A percentile compares a stretch with the other conserved stretches of the same genome.
Evolutionary conservation across 2,113 vertebrate species (phyloP).

Genomic region (Brachyhypopomus occidentalis): DNA sequence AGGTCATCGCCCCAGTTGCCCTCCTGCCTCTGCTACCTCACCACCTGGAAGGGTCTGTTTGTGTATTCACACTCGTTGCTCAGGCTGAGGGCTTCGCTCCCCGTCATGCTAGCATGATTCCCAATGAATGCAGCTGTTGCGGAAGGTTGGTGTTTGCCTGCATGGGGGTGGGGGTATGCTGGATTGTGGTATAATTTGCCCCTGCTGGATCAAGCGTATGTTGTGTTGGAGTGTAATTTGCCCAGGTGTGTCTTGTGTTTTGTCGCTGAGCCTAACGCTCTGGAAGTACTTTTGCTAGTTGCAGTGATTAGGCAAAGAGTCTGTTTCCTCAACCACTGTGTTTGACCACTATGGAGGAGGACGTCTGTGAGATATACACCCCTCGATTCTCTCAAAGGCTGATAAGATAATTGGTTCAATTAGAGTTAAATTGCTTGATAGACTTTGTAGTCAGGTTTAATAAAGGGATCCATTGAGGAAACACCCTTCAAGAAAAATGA

Average conservation of each 20-base stretch:
- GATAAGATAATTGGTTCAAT: constrained; percentile 57
- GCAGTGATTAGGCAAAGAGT: not conserved
- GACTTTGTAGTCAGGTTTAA: constrained; percentile 48
- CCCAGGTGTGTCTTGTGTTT: too few species aligned
- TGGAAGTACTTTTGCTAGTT: not conserved
- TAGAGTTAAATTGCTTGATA: constrained; percentile 68
- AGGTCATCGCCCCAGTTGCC: constrained; percentile 7
- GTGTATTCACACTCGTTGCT: not conserved
- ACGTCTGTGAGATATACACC: not conserved
- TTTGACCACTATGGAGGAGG: not conserved
- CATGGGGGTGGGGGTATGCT: not conserved
- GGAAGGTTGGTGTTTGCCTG: not conserved
- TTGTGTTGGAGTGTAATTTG: not conserved
- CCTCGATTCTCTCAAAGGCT: not conserved
- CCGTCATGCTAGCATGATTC: constrained; percentile 9
- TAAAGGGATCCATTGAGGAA: not conserved
- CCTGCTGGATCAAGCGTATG: not conserved
- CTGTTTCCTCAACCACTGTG: not conserved
- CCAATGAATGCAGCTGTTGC: not conserved
- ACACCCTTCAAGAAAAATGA: constrained; percentile 15
- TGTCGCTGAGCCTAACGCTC: not conserved
- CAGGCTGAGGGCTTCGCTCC: not conserved
- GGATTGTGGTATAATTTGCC: not conserved
- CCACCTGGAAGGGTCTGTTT: not conserved
- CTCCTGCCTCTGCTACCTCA: not conserved